Evolutionary conservation across 2,888 invertebrate genomes (phyloP).

Genomic region (Synergus laeviventris): DNA sequence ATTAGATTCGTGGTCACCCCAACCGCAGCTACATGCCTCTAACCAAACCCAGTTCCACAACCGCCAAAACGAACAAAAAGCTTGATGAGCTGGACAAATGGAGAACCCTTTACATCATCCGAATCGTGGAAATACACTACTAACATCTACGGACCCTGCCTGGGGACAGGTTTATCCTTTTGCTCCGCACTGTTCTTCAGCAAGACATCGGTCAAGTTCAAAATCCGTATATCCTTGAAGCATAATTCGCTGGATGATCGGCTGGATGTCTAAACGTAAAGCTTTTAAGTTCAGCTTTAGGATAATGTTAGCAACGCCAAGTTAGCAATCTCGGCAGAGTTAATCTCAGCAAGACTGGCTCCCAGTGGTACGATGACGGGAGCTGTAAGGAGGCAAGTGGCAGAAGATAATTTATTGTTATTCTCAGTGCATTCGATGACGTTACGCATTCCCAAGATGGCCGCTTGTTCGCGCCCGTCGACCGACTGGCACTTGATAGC

Average conservation of each 20-base stretch:
- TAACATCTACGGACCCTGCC: neutral
- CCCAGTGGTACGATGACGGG: constrained; percentile 21
- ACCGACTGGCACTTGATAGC: constrained; percentile 67
- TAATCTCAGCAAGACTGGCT: constrained; percentile 1
- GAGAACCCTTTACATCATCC: neutral
- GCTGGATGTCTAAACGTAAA: too few species aligned
- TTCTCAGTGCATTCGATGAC: constrained; percentile 64
- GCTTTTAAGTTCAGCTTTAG: neutral
- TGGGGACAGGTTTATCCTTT: constrained; percentile 6
- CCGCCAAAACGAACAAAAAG: constrained; percentile 8
- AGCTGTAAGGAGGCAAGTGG: constrained; percentile 33
- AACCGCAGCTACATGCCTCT: neutral
- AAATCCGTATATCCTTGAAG: constrained; percentile 28
- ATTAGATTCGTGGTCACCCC: neutral
- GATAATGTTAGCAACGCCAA: neutral
- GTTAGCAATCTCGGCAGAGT: neutral
- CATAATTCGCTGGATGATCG: neutral
- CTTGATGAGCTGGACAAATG: neutral
- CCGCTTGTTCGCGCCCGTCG: constrained; percentile 56
- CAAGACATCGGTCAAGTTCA: constrained; percentile 35
- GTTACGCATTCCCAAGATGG: constrained; percentile 70
- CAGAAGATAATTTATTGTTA: constrained; percentile 64
- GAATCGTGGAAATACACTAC: neutral
- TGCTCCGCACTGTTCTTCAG: neutral
- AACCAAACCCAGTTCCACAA: neutral